Conservation (phyloP, 53 echinoderm and acorn worm species). For the Astropecten irregularis region DNA sequence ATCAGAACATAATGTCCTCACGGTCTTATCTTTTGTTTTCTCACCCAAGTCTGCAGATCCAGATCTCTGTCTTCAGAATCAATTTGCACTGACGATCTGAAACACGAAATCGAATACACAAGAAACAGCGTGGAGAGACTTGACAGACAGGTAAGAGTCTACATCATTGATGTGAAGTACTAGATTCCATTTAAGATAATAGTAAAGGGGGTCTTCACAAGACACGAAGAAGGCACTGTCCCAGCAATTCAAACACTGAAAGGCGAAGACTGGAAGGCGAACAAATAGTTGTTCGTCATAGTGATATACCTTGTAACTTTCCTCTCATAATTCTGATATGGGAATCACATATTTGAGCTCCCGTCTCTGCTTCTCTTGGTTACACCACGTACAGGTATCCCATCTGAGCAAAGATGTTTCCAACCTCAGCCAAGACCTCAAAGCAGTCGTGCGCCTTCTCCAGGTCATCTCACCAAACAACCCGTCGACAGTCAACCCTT, state of each 20-base stretch:
- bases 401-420: slow-evolving; percentile 92
- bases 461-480: slow-evolving; percentile 73
- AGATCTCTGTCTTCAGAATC: slow-evolving; percentile 90
- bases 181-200: too few relatives aligned
- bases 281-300: too few relatives aligned
- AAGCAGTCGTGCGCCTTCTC: slow-evolving; percentile 83
- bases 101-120: slow-evolving; percentile 94
- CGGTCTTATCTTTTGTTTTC: background rate
- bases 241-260: too few relatives aligned
- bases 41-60: slow-evolving; percentile 28
- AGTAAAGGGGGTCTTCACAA: too few relatives aligned
- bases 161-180: too few relatives aligned
- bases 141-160: slow-evolving; percentile 88
- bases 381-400: slow-evolving; percentile 82
- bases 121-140: slow-evolving; percentile 93
- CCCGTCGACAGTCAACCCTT: background rate
- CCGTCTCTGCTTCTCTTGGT: too few relatives aligned
- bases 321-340: too few relatives aligned
- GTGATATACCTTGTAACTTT: too few relatives aligned
- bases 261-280: too few relatives aligned
- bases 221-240: too few relatives aligned
- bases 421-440: slow-evolving; percentile 91
- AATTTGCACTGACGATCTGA: slow-evolving; percentile 82
- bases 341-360: too few relatives aligned
- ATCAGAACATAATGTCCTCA: too few relatives aligned